Evolutionary conservation across 2,888 invertebrate species (phyloP), one percentile per base, ranked within the genome.

Genomic region (Drosophila gaucha): DNA sequence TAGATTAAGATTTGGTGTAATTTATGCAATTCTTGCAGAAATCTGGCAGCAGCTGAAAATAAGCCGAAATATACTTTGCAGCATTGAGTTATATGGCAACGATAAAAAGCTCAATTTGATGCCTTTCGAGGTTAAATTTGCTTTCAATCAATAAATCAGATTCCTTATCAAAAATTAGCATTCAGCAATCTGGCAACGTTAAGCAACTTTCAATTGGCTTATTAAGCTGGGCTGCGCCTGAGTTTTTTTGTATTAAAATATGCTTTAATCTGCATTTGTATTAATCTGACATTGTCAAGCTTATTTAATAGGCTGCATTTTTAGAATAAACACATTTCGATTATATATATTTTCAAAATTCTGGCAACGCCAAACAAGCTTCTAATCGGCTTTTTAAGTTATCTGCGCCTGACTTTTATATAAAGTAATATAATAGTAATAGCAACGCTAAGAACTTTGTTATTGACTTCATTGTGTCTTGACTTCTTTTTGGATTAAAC

Each of bases 201-300:
- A 12, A 16, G 16, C 16, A 26, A 26, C 22, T n/a, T n/a, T 10
- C 3, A 6, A 16, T 9, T n/a, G 16, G 28, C 44, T 10, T 24
- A 9, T n/a, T 39, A 54, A 41, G 47, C 30, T 52, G 52, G 52
- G 22, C 20, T 39, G 50, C 10, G 22, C 20, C n/a, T 24, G 6
- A 26, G 6, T 6, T 38, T 6, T 5, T 20, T n/a, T 20, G 22
- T 22, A 31, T 31, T 12, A 31, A 6, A 26, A 3, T 10, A 26
- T 24, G 24, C 36, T 10, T 38, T 38, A 38, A 38, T 5, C n/a
- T 38, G 38, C 20, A 38, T 20, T 38, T 20, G 0, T 14, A 2
- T 14, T 8, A 6, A 18, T 16, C 16, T 5, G 18, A 1, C 16
- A n/a, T n/a, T n/a, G n/a, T n/a, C n/a, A n/a, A 5, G 16, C 9